Percentiles rank a stretch among this genome's conserved stretches.
Evolutionary conservation across 1,140 invertebrate genomes (phyloP).

Genomic region (Ptiloglossa arizonensis): DNA sequence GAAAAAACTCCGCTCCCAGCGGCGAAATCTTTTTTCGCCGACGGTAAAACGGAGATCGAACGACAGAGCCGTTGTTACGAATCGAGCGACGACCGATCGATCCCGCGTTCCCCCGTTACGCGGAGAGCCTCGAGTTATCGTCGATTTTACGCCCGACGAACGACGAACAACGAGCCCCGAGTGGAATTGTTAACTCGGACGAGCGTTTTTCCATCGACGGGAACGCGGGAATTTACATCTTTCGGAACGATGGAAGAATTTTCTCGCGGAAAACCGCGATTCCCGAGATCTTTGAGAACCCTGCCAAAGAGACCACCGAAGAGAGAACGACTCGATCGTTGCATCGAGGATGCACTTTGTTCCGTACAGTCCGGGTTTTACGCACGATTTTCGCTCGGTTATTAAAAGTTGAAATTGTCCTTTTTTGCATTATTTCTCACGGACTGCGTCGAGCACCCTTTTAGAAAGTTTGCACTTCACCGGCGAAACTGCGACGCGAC

Average conservation of each 20-base stretch:
- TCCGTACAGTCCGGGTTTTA: not conserved
- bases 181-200: too few relatives aligned
- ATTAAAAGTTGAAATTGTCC: slow-evolving; percentile 37
- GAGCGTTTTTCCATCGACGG: too few relatives aligned
- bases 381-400: slow-evolving; percentile 29
- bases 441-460: slow-evolving; percentile 21
- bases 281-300: too few relatives aligned
- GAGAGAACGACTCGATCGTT: slow-evolving; percentile 31
- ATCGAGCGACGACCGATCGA: not conserved
- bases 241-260: too few relatives aligned
- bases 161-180: not conserved
- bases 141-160: not conserved
- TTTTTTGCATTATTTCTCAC: slow-evolving; percentile 1
- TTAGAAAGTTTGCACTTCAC: slow-evolving; percentile 32
- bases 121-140: not conserved
- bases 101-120: slow-evolving; percentile 4
- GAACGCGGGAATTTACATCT: too few relatives aligned
- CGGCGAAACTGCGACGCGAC: slow-evolving; percentile 1
- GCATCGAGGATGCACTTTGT: not conserved
- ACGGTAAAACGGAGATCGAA: slow-evolving; percentile 5
- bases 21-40: not conserved
- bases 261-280: too few relatives aligned
- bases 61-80: not conserved
- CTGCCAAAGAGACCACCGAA: too few relatives aligned
- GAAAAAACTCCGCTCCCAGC: not conserved